phyloP scores from a whole-genome alignment of 2,888 invertebrate species.

The Dinocampus coccinellae region DNA sequence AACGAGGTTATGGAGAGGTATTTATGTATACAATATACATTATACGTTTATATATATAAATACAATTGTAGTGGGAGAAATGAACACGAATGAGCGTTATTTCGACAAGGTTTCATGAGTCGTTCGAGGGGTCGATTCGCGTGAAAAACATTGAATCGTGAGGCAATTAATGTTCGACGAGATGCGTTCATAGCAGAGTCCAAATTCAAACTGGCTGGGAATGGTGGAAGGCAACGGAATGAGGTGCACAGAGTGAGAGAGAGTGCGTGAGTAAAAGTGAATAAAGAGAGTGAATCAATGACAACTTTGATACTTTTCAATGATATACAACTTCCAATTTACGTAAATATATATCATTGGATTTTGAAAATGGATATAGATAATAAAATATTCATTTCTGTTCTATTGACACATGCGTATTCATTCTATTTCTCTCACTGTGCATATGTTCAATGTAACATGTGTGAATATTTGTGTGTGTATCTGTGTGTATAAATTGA shows the following conservation, averaged over 20 bases:
- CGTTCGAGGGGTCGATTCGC: background rate
- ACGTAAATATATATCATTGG: background rate
- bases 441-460: no score
- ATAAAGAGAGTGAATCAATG: background rate
- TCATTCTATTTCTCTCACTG: background rate
- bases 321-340: background rate
- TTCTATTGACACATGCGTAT: background rate
- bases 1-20: conserved; percentile 13
- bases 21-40: no score
- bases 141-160: conserved; percentile 9
- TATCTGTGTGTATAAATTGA: background rate
- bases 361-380: background rate
- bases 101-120: background rate
- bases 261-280: background rate
- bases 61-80: background rate
- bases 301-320: background rate
- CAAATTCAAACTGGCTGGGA: background rate
- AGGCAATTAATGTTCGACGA: background rate
- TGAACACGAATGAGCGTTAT: background rate
- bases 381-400: background rate
- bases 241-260: background rate
- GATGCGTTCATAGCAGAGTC: background rate
- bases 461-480: background rate
- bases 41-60: background rate
- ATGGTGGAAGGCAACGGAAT: background rate